Evolutionary conservation across 2,113 vertebrate species (phyloP).

Genomic region (crab-eating macaque (Macaca fascicularis)): DNA sequence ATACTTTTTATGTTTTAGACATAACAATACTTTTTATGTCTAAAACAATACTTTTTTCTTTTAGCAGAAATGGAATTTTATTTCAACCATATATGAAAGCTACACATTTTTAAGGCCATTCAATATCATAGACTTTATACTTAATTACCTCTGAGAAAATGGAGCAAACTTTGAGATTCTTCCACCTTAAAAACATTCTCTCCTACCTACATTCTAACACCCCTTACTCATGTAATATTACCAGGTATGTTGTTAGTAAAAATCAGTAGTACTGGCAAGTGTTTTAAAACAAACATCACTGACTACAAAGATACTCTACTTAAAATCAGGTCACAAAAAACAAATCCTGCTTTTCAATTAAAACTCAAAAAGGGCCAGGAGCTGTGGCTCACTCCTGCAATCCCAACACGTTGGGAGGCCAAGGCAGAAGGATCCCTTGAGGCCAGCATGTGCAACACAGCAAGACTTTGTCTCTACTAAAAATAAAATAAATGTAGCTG

Average conservation of each 20-base stretch:
- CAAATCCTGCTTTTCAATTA: not conserved
- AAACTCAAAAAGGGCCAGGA: not conserved
- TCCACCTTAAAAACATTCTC: conserved; percentile 12
- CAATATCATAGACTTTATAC: not conserved
- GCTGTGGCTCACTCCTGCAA: too few relatives aligned
- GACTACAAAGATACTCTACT: not conserved
- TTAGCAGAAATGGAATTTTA: not conserved
- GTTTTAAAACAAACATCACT: conserved; percentile 35
- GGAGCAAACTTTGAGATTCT: not conserved
- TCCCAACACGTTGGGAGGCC: too few relatives aligned
- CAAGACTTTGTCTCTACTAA: too few relatives aligned
- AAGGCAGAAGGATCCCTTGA: too few relatives aligned
- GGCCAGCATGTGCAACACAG: too few relatives aligned
- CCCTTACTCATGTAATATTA: not conserved
- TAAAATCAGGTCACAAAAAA: not conserved
- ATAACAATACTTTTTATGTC: too few relatives aligned
- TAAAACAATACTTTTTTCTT: not conserved
- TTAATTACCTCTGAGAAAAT: not conserved
- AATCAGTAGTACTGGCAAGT: not conserved
- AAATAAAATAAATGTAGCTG: too few relatives aligned
- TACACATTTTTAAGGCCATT: not conserved
- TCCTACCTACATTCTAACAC: not conserved
- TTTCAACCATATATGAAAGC: not conserved
- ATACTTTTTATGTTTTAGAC: not conserved
- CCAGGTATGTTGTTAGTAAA: not conserved